These are phyloP conservation scores for Pachyuromys duprasi DNA, from an alignment of 2,797 vertebrate species.

Conservation along the genomic window DNA sequence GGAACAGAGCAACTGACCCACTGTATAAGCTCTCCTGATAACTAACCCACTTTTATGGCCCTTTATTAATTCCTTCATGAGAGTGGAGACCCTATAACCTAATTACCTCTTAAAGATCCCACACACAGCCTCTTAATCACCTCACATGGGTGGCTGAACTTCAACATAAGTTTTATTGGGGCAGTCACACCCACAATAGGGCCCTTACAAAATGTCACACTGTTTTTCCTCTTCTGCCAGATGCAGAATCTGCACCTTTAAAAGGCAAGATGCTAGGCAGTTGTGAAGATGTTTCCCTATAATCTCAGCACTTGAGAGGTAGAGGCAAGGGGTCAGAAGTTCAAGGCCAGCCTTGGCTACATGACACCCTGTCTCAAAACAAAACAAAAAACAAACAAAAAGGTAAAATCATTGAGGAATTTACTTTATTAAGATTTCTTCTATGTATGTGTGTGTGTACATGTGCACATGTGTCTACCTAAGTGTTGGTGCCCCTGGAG, in stretches of 20 bases:
- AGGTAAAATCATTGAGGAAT: neutral
- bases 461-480: neutral
- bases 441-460: neutral
- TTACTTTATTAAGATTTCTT: neutral
- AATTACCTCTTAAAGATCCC: constrained; percentile 6
- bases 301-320: neutral
- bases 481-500: neutral
- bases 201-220: neutral
- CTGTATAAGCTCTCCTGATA: neutral
- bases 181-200: neutral
- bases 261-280: neutral
- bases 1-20: neutral
- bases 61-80: neutral
- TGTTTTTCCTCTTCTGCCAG: neutral
- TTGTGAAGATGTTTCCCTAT: neutral
- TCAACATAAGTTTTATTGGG: neutral
- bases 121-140: neutral
- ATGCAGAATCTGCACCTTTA: neutral
- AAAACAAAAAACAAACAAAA: neutral
- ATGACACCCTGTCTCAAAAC: neutral
- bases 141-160: neutral
- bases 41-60: neutral
- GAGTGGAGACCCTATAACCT: neutral
- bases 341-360: neutral
- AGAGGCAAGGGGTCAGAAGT: neutral